phyloP scores from a whole-genome alignment of 1,140 invertebrate species.

The Diplogasteroides magnus region DNA sequence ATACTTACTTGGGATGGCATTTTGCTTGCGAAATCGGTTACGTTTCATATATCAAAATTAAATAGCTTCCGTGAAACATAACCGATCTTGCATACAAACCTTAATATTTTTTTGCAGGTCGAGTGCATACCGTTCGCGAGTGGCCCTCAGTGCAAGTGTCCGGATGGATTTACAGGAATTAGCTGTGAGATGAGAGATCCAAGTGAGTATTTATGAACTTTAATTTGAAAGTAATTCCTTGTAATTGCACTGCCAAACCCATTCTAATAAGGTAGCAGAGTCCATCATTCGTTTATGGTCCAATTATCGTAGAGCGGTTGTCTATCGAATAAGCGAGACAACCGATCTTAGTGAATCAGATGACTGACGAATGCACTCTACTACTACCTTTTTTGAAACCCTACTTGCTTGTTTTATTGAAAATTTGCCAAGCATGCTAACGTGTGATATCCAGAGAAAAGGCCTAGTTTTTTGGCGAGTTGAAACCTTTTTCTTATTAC shows the following conservation, averaged over 20 bases:
- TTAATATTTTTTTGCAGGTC: too few relatives aligned
- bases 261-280: neutral
- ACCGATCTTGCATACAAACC: too few relatives aligned
- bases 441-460: too few relatives aligned
- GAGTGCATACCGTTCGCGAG: neutral
- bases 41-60: too few relatives aligned
- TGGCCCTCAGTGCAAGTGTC: neutral
- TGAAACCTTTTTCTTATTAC: too few relatives aligned
- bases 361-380: neutral
- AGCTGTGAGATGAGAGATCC: neutral
- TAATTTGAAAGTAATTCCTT: neutral
- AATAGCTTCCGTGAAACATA: too few relatives aligned
- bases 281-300: neutral
- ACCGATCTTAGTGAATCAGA: neutral
- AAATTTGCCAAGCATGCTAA: too few relatives aligned
- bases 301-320: neutral
- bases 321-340: neutral
- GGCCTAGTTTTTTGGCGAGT: too few relatives aligned
- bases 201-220: neutral
- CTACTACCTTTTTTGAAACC: neutral
- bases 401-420: too few relatives aligned
- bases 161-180: neutral
- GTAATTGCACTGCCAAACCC: too few relatives aligned
- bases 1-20: too few relatives aligned
- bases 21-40: too few relatives aligned